Evolutionary conservation across 2,888 invertebrate species (phyloP).

Genomic region (Chrysolina americana): DNA sequence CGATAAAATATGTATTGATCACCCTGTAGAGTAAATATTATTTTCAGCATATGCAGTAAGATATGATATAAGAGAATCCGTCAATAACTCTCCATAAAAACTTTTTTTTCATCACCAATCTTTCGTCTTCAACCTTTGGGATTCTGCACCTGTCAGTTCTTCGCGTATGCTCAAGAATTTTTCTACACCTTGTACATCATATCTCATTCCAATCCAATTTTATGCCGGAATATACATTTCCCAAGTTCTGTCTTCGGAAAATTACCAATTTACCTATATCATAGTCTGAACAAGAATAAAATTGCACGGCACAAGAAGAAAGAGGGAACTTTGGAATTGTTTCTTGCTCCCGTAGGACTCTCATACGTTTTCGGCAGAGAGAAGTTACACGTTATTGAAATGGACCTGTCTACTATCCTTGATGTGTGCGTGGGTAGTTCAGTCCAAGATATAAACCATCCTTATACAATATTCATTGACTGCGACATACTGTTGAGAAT

Average conservation of each 20-base stretch:
- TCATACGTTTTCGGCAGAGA: neutral
- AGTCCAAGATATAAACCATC: too few relatives aligned
- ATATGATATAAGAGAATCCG: too few relatives aligned
- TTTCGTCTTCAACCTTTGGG: too few relatives aligned
- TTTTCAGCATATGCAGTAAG: too few relatives aligned
- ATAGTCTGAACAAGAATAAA: neutral
- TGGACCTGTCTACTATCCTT: constrained; percentile 25
- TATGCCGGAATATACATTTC: neutral
- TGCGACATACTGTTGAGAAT: too few relatives aligned
- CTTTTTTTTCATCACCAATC: too few relatives aligned
- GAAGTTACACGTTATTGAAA: constrained; percentile 22
- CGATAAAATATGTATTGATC: too few relatives aligned
- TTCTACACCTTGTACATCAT: neutral
- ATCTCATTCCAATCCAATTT: neutral
- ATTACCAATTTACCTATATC: neutral
- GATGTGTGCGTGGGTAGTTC: neutral
- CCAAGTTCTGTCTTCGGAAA: neutral
- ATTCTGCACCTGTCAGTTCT: too few relatives aligned
- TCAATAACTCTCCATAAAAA: too few relatives aligned
- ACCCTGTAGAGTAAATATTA: too few relatives aligned
- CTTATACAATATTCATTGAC: too few relatives aligned
- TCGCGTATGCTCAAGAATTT: neutral
- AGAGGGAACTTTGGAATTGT: neutral
- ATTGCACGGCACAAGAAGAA: neutral
- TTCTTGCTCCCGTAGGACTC: constrained; percentile 15